These are phyloP conservation scores for Galeopterus variegatus DNA, from an alignment of 2,113 vertebrate genomes.

Conservation along the genomic window DNA sequence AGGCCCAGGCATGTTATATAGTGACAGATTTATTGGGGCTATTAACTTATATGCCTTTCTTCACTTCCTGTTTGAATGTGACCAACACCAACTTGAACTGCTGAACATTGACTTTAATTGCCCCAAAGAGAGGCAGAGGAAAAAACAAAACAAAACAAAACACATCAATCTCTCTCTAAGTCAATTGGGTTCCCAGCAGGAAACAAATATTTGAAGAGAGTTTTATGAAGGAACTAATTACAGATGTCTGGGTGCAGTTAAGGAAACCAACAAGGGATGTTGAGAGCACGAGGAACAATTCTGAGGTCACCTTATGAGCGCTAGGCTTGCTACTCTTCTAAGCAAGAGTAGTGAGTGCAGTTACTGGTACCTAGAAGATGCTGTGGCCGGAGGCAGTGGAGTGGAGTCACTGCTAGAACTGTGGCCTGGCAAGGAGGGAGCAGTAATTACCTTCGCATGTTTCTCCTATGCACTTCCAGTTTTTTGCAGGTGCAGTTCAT, in stretches of 20 bases:
- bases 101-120: not conserved
- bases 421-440: not conserved
- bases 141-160: not conserved
- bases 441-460: not conserved
- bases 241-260: not conserved
- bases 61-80: conserved; percentile 21
- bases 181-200: not conserved
- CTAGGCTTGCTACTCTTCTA: not conserved
- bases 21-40: conserved; percentile 48
- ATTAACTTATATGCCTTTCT: conserved; percentile 32
- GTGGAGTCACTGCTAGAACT: not conserved
- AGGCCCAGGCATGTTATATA: not conserved
- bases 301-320: accelerated
- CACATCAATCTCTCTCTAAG: not conserved
- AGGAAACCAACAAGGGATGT: not conserved
- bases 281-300: not conserved
- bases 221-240: not conserved
- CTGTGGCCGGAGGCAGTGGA: not conserved
- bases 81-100: conserved; percentile 29
- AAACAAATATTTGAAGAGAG: not conserved
- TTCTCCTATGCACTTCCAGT: not conserved
- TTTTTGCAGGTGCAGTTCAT: not conserved
- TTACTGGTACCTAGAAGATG: not conserved
- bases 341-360: not conserved
- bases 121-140: not conserved